Base-by-base conservation (phyloP, 2,797 vertebrate genomes). In the Catamblyrhynchus diadema region DNA sequence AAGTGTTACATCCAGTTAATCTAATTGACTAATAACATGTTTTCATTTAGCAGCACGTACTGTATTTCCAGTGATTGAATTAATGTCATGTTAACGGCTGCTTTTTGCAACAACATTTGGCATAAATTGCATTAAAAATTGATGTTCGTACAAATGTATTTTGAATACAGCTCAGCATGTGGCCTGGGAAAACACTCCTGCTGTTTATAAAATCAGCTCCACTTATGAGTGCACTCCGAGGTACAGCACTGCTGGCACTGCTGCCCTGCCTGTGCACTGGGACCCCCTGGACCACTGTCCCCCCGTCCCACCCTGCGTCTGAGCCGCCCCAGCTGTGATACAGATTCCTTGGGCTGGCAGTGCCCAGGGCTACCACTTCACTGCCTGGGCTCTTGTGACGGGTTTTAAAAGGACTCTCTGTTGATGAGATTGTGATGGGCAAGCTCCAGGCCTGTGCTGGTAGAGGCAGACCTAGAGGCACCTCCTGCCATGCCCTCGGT, bases 61-160 rank as follows among this genome's bases (percentile, higher is more conserved):
- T 86, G 88, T 88, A 93, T 95, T 97, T 96, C 93, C 95, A 94
- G 93, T 95, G 96, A 96, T 92, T 95, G 96, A 96, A 97, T 97
- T 97, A 96, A 94, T 93, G 92, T 93, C 96, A 95, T 85, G 95
- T 96, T 97, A 96, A 96, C 91, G 75, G 92, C 94, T 94, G 93
- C 93, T 88, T 96, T 95, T 95, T 95, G 91, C 94, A 95, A 97
- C 94, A 96, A 96, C 96, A 95, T 93, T 96, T 95, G 95, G 96
- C 93, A 96, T 95, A 96, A 96, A 97, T 93, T 95, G 96, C 94
- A 95, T 97, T 97, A 97, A 97, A 97, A 96, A 97, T 97, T 93
- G 94, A 97, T 97, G 95, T 95, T 94, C 33, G 60, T 95, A 96
- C 95, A 96, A 96, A 96, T 94, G 95, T 94, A 91, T 95, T 96